Conservation (phyloP, 1,140 invertebrate genomes). For the Drosophila arizonae region DNA sequence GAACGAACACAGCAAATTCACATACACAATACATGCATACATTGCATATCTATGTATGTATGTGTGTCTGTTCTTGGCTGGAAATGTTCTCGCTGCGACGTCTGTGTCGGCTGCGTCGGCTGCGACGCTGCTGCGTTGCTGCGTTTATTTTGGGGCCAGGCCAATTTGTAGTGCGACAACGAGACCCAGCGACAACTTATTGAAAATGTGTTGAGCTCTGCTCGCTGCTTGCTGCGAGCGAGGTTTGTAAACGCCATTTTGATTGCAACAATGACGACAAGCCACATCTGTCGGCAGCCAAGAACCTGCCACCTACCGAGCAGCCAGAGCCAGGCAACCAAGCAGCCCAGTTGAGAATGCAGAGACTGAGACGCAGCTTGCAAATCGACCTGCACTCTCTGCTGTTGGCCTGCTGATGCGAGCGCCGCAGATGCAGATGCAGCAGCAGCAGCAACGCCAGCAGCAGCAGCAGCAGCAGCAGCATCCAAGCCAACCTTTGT, state of each 20-base stretch:
- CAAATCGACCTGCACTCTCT: slow-evolving; percentile 64
- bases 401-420: slow-evolving; percentile 66
- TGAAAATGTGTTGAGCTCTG: slow-evolving; percentile 38
- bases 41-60: not conserved
- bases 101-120: slow-evolving; percentile 7
- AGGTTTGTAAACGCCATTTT: slow-evolving; percentile 50
- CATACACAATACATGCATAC: slow-evolving; percentile 2
- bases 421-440: slow-evolving; percentile 73
- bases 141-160: slow-evolving; percentile 51
- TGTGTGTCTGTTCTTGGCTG: slow-evolving; percentile 3
- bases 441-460: slow-evolving; percentile 15
- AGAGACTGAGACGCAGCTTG: slow-evolving; percentile 31
- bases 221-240: slow-evolving; percentile 21
- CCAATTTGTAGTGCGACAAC: slow-evolving; percentile 37
- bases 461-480: slow-evolving; percentile 33
- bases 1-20: slow-evolving; percentile 20
- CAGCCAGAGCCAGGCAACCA: not conserved
- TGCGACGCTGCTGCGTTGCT: not conserved
- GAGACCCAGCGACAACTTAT: slow-evolving; percentile 37
- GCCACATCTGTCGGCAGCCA: slow-evolving; percentile 40
- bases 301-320: slow-evolving; percentile 40
- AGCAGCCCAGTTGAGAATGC: slow-evolving; percentile 10
- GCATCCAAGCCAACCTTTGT: slow-evolving; percentile 49
- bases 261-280: slow-evolving; percentile 47
- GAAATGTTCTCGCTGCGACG: slow-evolving; percentile 28